Percentiles rank a stretch among this genome's conserved stretches.
Conservation (phyloP, 1,140 invertebrate genomes). For the Caerostris extrusa region DNA sequence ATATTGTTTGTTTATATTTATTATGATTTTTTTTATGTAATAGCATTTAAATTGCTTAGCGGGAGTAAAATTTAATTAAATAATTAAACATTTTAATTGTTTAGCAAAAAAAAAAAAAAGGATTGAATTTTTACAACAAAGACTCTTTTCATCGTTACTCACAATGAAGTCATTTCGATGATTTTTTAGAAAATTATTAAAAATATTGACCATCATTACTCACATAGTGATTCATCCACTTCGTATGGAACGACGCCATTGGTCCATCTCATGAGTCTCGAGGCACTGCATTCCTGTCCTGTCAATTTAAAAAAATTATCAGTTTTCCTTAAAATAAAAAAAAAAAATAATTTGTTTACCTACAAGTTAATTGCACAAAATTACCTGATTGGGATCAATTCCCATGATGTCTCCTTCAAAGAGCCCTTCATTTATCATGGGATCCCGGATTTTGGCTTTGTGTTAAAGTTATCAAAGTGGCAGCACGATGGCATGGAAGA, state of each 20-base stretch:
- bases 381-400: slow-evolving; percentile 37
- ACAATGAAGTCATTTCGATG: no score
- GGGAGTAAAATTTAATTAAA: no score
- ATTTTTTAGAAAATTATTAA: no score
- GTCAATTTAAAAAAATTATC: background rate
- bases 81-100: no score
- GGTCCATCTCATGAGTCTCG: slow-evolving; percentile 79
- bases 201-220: background rate
- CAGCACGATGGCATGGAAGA: background rate
- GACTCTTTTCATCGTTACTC: no score
- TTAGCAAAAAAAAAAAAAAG: no score
- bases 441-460: background rate
- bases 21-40: no score
- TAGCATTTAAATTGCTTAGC: no score
- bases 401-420: slow-evolving; percentile 76
- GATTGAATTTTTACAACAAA: no score
- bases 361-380: background rate
- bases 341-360: no score
- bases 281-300: slow-evolving; percentile 80
- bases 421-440: slow-evolving; percentile 60
- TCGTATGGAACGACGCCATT: slow-evolving; percentile 81
- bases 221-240: slow-evolving; percentile 80
- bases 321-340: no score
- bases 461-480: background rate
- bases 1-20: no score